Base-by-base conservation (phyloP, 92 coral and sea anemone species). In the Micromussa lordhowensis region DNA sequence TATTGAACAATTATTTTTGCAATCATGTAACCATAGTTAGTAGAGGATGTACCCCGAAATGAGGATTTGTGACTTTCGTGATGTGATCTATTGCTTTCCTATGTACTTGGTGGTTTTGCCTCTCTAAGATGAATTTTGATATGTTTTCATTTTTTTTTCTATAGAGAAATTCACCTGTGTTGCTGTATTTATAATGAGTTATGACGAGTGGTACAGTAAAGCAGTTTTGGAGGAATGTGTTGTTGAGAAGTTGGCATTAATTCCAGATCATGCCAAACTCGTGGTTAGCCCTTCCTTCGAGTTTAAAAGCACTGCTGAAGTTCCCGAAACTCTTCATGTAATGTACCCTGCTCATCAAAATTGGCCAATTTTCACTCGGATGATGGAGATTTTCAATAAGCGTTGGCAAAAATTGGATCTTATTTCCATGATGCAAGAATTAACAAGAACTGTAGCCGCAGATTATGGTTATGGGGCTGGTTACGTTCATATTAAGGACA, bases 371-470 rank as follows among this genome's bases (percentile, higher is more conserved):
- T 34, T 81, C n/a, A n/a, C n/a, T n/a, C n/a, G n/a, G n/a, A n/a
- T n/a, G n/a, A n/a, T n/a, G n/a, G n/a, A n/a, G n/a, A n/a, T 81
- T 66, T 71, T 81, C 17, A 63, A 44, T 59, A 81, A 61, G 75
- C 85, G 83, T 35, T 80, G 83, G 83, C 83, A 58, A 12, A 32
- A 72, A 7, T 38, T 31, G 72, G 83, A 80, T 24, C 85, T 81
- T 30, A 68, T 81, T 68, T 81, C 85, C 40, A 81, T 81, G 58
- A 22, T 81, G 59, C 51, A 30, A 36, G 85, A 81, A 44, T 14
- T 64, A n/a, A 58, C 66, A 81, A 64, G 85, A 75, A 66, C 63
- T 38, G 3, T 21, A 1, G 17, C 29, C 5, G 1, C 2, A 24
- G 17, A 44, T 44, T 38, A 14, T 5, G 61, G 0, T 29, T 3